Percentiles rank a stretch among this genome's conserved stretches.
phyloP scores from a whole-genome alignment of 1,140 invertebrate genomes.

The Papilio aristodemus region DNA sequence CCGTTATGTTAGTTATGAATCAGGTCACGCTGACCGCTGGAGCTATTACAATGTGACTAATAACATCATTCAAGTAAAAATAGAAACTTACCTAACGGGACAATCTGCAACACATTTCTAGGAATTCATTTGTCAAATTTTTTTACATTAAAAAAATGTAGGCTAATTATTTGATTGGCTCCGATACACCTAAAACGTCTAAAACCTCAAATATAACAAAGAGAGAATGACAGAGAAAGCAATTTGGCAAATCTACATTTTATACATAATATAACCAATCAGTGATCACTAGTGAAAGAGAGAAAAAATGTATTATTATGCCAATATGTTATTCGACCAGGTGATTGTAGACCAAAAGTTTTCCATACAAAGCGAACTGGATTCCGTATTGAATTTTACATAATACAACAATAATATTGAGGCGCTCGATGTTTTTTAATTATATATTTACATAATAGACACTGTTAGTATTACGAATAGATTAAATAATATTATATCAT shows the following conservation, averaged over 20 bases:
- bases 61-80: conserved; percentile 2
- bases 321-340: background rate
- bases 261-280: no score
- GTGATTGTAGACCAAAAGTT: background rate
- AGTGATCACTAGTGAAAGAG: no score
- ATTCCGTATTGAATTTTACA: conserved; percentile 1
- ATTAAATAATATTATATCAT: conserved; percentile 5
- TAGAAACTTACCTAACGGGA: conserved; percentile 2
- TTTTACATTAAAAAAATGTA: background rate
- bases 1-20: no score
- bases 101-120: background rate
- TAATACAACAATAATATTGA: conserved; percentile 10
- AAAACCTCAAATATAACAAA: no score
- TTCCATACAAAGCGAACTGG: background rate
- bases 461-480: background rate
- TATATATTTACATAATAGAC: conserved; percentile 3
- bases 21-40: background rate
- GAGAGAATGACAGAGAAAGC: no score
- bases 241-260: no score
- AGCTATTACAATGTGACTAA: background rate
- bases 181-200: no score
- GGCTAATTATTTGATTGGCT: no score
- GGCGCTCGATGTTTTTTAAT: background rate
- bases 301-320: background rate
- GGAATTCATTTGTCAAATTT: background rate